Conservation (phyloP, 2,113 vertebrate genomes). For the Trematocara unimaculatum region DNA sequence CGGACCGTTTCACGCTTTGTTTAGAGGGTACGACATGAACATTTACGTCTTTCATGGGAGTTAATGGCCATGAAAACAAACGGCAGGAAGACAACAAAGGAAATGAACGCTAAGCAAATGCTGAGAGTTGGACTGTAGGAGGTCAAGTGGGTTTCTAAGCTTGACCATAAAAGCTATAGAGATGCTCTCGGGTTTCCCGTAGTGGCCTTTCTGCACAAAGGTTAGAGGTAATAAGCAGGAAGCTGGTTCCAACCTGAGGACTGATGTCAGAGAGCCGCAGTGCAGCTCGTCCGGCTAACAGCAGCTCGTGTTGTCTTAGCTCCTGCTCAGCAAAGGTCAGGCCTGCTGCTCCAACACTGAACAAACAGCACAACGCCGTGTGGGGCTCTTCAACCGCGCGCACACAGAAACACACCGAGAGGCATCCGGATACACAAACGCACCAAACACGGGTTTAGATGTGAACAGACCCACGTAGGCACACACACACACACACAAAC, state of each 20-base stretch:
- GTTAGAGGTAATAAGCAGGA: neutral
- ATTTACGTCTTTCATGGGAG: neutral
- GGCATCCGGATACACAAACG: neutral
- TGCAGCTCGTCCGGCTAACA: slow-evolving; percentile 2
- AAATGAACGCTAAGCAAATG: neutral
- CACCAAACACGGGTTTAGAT: neutral
- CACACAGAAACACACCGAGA: neutral
- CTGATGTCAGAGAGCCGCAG: slow-evolving; percentile 4
- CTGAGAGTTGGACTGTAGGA: neutral
- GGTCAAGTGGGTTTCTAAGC: neutral
- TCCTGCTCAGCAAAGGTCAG: slow-evolving; percentile 46
- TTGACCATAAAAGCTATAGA: neutral
- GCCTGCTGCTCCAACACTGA: slow-evolving; percentile 30
- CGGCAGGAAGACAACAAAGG: neutral
- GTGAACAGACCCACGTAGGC: neutral
- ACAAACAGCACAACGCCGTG: slow-evolving; percentile 29
- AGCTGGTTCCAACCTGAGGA: slow-evolving; percentile 4
- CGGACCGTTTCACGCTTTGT: neutral
- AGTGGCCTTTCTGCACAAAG: neutral
- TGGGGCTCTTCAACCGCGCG: neutral
- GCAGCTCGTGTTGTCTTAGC: slow-evolving; percentile 35
- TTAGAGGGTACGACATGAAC: neutral
- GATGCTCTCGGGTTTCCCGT: slow-evolving; percentile 14
- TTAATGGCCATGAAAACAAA: neutral
- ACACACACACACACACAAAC: neutral